Conservation (phyloP, 1,140 invertebrate genomes). For the Mactra quadrangularis region DNA sequence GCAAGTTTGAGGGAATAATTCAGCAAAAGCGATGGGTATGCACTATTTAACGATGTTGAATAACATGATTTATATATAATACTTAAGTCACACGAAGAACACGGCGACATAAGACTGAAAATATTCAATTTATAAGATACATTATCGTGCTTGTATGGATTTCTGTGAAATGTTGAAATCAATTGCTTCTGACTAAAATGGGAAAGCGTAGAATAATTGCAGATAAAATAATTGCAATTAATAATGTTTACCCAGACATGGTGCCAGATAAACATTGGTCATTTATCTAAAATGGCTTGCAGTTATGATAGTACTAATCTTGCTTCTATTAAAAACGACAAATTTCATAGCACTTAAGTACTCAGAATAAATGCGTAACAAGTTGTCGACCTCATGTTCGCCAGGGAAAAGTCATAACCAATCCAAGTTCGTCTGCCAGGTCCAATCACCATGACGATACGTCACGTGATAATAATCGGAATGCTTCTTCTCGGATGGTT, state of each 20-base stretch:
- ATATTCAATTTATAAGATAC: too few relatives aligned
- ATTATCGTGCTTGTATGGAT: too few relatives aligned
- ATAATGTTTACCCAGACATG: conserved; percentile 44
- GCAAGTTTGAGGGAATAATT: too few relatives aligned
- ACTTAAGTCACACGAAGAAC: too few relatives aligned
- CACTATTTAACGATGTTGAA: too few relatives aligned
- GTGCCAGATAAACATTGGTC: conserved; percentile 26
- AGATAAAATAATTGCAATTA: conserved; percentile 45
- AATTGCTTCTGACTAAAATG: conserved; percentile 48
- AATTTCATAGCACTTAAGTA: conserved; percentile 50
- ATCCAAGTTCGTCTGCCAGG: conserved; percentile 47
- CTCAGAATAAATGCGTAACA: conserved; percentile 44
- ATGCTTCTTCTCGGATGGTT: conserved; percentile 55
- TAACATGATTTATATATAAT: too few relatives aligned
- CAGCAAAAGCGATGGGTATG: too few relatives aligned
- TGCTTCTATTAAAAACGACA: conserved; percentile 53
- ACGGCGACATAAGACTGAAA: too few relatives aligned
- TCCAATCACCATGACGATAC: conserved; percentile 42
- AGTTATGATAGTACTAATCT: conserved; percentile 44
- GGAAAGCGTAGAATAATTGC: conserved; percentile 13
- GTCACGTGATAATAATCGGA: conserved; percentile 62
- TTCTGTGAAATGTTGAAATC: conserved; percentile 6
- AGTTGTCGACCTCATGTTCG: conserved; percentile 17
- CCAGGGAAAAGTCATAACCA: neutral
- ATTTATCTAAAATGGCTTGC: conserved; percentile 36